These are phyloP conservation scores for Meteorus colon DNA, from an alignment of 2,888 invertebrate species.

Conservation along the genomic window DNA sequence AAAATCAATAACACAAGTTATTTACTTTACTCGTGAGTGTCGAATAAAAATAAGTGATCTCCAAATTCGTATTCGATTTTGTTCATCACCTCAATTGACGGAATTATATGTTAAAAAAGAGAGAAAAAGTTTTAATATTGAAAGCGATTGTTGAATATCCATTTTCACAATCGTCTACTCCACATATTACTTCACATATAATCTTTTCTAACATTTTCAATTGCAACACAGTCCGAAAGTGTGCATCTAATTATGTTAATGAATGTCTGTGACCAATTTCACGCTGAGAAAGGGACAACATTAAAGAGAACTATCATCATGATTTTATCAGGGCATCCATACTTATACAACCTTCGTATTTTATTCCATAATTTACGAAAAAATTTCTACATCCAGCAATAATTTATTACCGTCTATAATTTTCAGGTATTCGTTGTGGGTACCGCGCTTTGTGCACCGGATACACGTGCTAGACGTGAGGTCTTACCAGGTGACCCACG, in stretches of 20 bases:
- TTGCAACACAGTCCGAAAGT: not conserved
- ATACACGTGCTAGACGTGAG: slow-evolving; percentile 58
- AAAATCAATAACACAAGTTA: not conserved
- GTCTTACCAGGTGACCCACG: slow-evolving; percentile 68
- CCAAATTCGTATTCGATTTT: not conserved
- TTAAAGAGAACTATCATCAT: not conserved
- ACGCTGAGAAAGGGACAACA: slow-evolving; percentile 7
- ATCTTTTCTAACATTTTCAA: not conserved
- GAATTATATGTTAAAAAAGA: not conserved
- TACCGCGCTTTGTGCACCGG: slow-evolving; percentile 57
- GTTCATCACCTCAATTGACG: not conserved
- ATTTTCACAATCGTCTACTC: not conserved
- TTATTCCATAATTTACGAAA: not conserved
- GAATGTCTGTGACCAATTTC: not conserved
- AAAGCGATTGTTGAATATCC: not conserved
- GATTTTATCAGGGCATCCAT: not conserved
- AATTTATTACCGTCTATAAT: slow-evolving; percentile 32
- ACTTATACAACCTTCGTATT: not conserved
- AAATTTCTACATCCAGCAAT: not conserved
- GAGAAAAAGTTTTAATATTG: not conserved
- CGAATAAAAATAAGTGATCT: not conserved
- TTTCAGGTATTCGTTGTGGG: slow-evolving; percentile 65
- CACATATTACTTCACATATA: not conserved
- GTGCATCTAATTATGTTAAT: slow-evolving; percentile 4
- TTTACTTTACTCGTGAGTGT: slow-evolving; percentile 11